Percentiles rank a stretch among this genome's conserved stretches.
Evolutionary conservation across 2,797 vertebrate genomes (phyloP).

Genomic region (Eospalax fontanierii): DNA sequence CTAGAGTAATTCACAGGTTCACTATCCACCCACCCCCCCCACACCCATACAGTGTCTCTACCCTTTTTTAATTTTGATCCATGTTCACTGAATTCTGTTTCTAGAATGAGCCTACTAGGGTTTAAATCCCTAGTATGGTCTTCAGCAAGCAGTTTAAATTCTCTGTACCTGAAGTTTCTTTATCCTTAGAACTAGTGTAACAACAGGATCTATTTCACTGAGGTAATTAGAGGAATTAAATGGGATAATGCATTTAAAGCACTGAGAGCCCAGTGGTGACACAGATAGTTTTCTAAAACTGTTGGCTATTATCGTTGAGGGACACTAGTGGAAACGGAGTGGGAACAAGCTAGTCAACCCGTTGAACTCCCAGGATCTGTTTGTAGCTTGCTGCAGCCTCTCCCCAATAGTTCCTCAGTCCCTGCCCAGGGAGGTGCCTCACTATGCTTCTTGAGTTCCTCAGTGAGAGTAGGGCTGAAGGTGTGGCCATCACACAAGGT

Average conservation of each 20-base stretch:
- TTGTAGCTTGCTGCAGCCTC: not conserved
- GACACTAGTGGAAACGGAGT: conserved; percentile 29
- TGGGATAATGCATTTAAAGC: conserved; percentile 54
- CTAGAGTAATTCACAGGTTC: conserved; percentile 22
- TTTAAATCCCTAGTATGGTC: conserved; percentile 45
- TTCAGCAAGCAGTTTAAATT: conserved; percentile 47
- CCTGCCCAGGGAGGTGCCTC: conserved; percentile 40
- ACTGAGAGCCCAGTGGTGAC: conserved; percentile 4
- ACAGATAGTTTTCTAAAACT: conserved; percentile 60
- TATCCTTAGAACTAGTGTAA: conserved; percentile 61
- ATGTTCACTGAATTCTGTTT: conserved; percentile 26
- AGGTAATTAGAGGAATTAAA: conserved; percentile 47
- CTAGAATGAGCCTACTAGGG: conserved; percentile 50
- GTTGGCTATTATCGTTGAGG: not conserved
- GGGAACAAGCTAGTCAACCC: not conserved
- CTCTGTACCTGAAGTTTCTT: conserved; percentile 53
- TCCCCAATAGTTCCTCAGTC: not conserved
- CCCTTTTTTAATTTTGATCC: conserved; percentile 35
- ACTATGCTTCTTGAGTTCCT: conserved; percentile 96
- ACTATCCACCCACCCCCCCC: not conserved
- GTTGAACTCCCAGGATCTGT: not conserved
- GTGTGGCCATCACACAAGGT: conserved; percentile 93
- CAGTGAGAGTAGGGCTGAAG: conserved; percentile 90
- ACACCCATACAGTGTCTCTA: not conserved
- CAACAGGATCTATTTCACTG: conserved; percentile 51